These are phyloP conservation scores for Diplolepis rosae DNA, from an alignment of 2,888 invertebrate species.

Conservation along the genomic window DNA sequence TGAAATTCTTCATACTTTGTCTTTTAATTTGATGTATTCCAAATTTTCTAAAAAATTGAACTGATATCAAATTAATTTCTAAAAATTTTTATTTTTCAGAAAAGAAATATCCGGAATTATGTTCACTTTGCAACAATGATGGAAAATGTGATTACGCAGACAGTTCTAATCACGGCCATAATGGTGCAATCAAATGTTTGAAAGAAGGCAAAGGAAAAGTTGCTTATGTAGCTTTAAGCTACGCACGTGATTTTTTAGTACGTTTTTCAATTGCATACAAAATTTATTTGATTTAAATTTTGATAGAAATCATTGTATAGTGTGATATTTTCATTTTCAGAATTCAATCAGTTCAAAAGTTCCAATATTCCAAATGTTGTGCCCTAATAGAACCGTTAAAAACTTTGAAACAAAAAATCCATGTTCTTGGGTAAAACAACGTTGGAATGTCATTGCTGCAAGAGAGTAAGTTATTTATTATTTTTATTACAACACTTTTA, in stretches of 20 bases:
- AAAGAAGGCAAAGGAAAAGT: constrained; percentile 76
- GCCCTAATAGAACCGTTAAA: constrained; percentile 66
- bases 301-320: neutral
- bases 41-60: too few relatives aligned
- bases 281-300: neutral
- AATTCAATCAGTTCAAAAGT: constrained; percentile 45
- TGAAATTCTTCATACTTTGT: too few relatives aligned
- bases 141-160: constrained; percentile 65
- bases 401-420: constrained; percentile 65
- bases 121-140: constrained; percentile 76
- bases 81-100: constrained; percentile 74
- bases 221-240: constrained; percentile 78
- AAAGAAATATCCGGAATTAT: constrained; percentile 76
- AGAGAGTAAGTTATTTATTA: constrained; percentile 73
- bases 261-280: constrained; percentile 52
- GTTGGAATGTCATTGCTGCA: constrained; percentile 78
- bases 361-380: constrained; percentile 64
- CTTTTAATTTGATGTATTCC: too few relatives aligned
- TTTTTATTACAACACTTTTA: neutral
- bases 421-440: constrained; percentile 79
- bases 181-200: constrained; percentile 80
- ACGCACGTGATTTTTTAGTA: constrained; percentile 75
- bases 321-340: constrained; percentile 2
- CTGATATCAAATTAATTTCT: too few relatives aligned
- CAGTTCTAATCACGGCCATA: constrained; percentile 76